phyloP scores from a whole-genome alignment of 2,888 invertebrate genomes.

The Parnassius orleans region DNA sequence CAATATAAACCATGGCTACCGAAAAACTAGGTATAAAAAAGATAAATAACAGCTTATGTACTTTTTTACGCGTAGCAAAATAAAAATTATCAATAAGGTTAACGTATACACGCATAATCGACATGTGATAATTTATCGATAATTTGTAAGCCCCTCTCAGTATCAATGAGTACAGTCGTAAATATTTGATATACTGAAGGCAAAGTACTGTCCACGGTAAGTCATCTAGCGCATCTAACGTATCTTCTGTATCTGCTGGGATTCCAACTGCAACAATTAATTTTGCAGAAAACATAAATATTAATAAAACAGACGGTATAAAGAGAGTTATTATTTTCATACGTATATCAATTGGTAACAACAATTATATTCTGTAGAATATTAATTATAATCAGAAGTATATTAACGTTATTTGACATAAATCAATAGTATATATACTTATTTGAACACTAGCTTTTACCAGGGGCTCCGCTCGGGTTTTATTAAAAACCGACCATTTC shows the following conservation, averaged over 20 bases:
- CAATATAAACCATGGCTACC: conserved; percentile 6
- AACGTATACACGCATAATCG: conserved; percentile 32
- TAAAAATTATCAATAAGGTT: conserved; percentile 1
- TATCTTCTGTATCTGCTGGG: not conserved
- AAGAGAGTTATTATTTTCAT: conserved; percentile 6
- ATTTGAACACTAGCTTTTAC: too few relatives aligned
- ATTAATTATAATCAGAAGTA: too few relatives aligned
- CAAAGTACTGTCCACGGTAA: conserved; percentile 37
- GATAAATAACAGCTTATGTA: not conserved
- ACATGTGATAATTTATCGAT: conserved; percentile 41
- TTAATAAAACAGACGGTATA: conserved; percentile 13
- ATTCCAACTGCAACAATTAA: too few relatives aligned
- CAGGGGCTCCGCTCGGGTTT: too few relatives aligned
- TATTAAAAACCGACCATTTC: too few relatives aligned
- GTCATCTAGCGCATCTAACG: conserved; percentile 37
- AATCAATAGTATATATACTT: too few relatives aligned
- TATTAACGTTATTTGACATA: too few relatives aligned
- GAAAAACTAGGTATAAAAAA: too few relatives aligned
- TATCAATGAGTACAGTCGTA: conserved; percentile 37
- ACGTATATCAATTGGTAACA: not conserved
- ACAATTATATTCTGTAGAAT: conserved; percentile 6
- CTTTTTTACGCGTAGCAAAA: not conserved
- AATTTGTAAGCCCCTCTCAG: conserved; percentile 39
- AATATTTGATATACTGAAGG: conserved; percentile 41
- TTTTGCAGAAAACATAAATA: conserved; percentile 11